Evolutionary conservation across 2,888 invertebrate genomes (phyloP).

Genomic region (Rutpela maculata): DNA sequence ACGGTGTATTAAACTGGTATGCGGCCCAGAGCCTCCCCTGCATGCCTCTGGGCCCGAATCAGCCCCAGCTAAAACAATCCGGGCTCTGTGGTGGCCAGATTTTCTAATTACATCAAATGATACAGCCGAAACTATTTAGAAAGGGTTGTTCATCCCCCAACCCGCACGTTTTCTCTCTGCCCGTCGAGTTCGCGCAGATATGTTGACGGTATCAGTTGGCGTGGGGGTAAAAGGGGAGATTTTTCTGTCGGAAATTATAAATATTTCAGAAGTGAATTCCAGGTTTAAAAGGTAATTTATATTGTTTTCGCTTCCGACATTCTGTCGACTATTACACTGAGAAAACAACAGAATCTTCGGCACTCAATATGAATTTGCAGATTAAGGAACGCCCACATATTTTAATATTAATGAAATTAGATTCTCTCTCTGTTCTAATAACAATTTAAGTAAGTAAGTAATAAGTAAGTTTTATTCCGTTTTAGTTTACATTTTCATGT

Average conservation of each 20-base stretch:
- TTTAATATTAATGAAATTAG: no score
- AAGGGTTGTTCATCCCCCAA: constrained; percentile 39
- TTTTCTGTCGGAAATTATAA: constrained; percentile 7
- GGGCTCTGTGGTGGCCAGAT: constrained; percentile 61
- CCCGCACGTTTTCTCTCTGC: constrained; percentile 8
- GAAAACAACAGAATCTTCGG: no score
- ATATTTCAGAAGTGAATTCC: not conserved
- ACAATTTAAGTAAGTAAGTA: no score
- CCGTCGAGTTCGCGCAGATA: constrained; percentile 18
- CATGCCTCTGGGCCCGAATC: constrained; percentile 52
- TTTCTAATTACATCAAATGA: constrained; percentile 65
- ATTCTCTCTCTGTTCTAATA: no score
- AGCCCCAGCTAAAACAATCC: constrained; percentile 56
- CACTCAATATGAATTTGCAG: no score
- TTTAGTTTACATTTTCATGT: no score
- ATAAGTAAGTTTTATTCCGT: no score
- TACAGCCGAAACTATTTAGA: constrained; percentile 60
- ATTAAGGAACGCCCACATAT: no score
- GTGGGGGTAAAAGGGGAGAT: constrained; percentile 17
- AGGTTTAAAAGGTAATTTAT: constrained; percentile 1
- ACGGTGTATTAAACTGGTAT: constrained; percentile 57
- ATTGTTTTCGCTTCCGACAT: not conserved
- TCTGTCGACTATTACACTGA: not conserved
- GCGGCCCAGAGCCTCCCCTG: constrained; percentile 48
- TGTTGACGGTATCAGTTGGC: constrained; percentile 14